A percentile compares a stretch with the other conserved stretches of the same genome.
These are phyloP conservation scores for Porphyrio hochstetteri DNA, from an alignment of 2,113 vertebrate genomes.

Conservation along the genomic window DNA sequence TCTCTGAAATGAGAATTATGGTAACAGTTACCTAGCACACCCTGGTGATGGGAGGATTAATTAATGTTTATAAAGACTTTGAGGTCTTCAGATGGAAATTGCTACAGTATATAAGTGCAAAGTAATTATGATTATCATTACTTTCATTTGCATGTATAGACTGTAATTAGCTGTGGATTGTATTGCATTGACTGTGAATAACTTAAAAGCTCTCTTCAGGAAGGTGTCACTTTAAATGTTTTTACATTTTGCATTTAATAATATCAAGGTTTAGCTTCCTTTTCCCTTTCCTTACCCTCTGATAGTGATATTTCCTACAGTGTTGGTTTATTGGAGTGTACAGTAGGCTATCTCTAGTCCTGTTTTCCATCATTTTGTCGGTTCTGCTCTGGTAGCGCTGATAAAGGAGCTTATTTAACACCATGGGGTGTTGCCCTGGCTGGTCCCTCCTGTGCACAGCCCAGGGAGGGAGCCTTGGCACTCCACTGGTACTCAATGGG, in stretches of 20 bases:
- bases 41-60: slow-evolving; percentile 37
- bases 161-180: slow-evolving; percentile 68
- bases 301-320: background rate
- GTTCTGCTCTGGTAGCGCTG: background rate
- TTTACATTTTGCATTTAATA: slow-evolving; percentile 22
- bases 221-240: slow-evolving; percentile 51
- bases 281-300: background rate
- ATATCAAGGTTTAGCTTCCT: background rate
- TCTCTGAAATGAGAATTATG: background rate
- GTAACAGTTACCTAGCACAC: background rate
- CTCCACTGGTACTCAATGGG: background rate
- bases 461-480: background rate
- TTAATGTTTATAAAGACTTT: slow-evolving; percentile 63
- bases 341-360: background rate
- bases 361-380: background rate
- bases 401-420: background rate
- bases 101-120: slow-evolving; percentile 48
- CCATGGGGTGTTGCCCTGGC: background rate
- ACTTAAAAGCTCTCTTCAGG: slow-evolving; percentile 40
- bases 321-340: background rate
- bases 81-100: slow-evolving; percentile 59
- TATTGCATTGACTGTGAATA: slow-evolving; percentile 58
- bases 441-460: background rate
- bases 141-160: slow-evolving; percentile 59
- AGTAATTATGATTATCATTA: slow-evolving; percentile 66